Evolutionary conservation across 2,888 invertebrate genomes (phyloP).

Genomic region (Apocheima hispidaria): DNA sequence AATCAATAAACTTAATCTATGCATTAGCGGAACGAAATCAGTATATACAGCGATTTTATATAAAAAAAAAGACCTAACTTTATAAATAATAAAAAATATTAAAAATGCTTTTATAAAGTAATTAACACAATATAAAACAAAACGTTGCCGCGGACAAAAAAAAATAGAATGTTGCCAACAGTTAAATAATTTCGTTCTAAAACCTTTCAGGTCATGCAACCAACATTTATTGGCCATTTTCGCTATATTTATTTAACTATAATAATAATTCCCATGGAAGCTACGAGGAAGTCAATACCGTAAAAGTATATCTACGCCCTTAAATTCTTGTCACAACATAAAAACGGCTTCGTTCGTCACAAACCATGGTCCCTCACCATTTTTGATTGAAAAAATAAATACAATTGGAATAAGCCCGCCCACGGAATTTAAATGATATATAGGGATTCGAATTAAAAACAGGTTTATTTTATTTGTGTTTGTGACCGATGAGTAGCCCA

Average conservation of each 20-base stretch:
- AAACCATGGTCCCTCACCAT: constrained; percentile 44
- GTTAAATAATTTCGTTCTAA: constrained; percentile 6
- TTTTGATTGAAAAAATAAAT: constrained; percentile 30
- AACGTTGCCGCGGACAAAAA: constrained; percentile 23
- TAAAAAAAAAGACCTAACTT: constrained; percentile 30
- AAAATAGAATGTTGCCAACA: constrained; percentile 1
- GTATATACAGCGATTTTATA: constrained; percentile 43
- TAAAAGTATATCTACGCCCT: constrained; percentile 26
- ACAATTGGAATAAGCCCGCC: constrained; percentile 43
- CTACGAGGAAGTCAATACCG: constrained; percentile 35
- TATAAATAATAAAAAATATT: constrained; percentile 25
- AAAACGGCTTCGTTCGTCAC: constrained; percentile 28
- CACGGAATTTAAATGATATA: constrained; percentile 16
- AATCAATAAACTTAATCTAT: constrained; percentile 39
- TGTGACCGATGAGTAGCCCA: constrained; percentile 15
- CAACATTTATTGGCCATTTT: constrained; percentile 11
- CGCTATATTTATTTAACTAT: constrained; percentile 24
- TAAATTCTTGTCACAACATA: constrained; percentile 38
- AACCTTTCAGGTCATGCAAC: constrained; percentile 21
- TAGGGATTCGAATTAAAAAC: not conserved
- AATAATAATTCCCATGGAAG: constrained; percentile 35
- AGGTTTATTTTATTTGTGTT: not conserved
- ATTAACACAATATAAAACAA: constrained; percentile 17
- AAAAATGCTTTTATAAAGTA: constrained; percentile 23
- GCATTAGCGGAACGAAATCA: constrained; percentile 37